phyloP scores from a whole-genome alignment of 92 coral and sea anemone species.

The Epizoanthus rinbou region DNA sequence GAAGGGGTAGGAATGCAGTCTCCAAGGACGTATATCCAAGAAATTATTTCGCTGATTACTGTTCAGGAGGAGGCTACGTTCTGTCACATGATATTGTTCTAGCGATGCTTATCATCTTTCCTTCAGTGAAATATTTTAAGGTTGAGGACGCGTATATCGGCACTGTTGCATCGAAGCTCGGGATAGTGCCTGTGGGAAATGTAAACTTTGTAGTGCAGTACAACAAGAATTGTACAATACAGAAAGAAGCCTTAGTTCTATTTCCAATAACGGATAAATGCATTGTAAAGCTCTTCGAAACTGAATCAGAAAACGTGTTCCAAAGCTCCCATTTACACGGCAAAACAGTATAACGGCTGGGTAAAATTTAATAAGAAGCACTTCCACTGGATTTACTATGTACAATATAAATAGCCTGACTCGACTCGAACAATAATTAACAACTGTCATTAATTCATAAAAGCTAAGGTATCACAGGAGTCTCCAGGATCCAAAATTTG shows the following conservation, averaged over 20 bases:
- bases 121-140: slow-evolving; percentile 36
- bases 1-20: slow-evolving; percentile 39
- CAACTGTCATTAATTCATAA: too few relatives aligned
- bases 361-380: too few relatives aligned
- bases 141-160: slow-evolving; percentile 59
- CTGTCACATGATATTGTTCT: slow-evolving; percentile 47
- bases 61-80: slow-evolving; percentile 57
- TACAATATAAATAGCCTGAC: too few relatives aligned
- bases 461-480: too few relatives aligned
- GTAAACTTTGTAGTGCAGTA: slow-evolving; percentile 36
- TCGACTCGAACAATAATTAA: too few relatives aligned
- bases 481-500: too few relatives aligned
- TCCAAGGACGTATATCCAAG: slow-evolving; percentile 46
- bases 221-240: slow-evolving; percentile 4
- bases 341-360: too few relatives aligned
- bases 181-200: slow-evolving; percentile 34
- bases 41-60: slow-evolving; percentile 29
- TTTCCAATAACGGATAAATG: neutral
- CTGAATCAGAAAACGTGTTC: neutral
- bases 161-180: slow-evolving; percentile 35
- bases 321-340: too few relatives aligned
- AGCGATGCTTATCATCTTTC: slow-evolving; percentile 37
- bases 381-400: too few relatives aligned
- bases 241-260: neutral
- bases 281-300: neutral